Evolutionary conservation across 2,888 invertebrate species (phyloP).

Genomic region (Meandrusa payeni): DNA sequence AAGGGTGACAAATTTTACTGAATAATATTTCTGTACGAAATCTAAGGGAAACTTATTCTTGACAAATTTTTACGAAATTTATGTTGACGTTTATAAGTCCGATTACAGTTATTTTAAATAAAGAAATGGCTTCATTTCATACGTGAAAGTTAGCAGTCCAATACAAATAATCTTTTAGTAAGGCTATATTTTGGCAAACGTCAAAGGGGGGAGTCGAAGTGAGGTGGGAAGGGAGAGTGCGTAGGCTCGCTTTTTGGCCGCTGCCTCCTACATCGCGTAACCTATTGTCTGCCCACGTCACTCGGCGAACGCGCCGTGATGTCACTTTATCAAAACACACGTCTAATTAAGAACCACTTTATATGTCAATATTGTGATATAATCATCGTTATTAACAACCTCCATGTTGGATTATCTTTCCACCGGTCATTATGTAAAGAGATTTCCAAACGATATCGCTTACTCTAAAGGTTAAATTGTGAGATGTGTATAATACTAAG

Average conservation of each 20-base stretch:
- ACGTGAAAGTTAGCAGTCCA: no score
- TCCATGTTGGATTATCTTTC: slow-evolving; percentile 7
- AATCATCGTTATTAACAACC: slow-evolving; percentile 7
- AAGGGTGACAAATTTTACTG: no score
- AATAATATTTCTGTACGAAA: no score
- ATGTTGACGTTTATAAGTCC: no score
- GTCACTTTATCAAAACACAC: slow-evolving; percentile 49
- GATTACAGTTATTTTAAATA: no score
- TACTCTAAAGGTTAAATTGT: no score
- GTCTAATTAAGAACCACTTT: slow-evolving; percentile 46
- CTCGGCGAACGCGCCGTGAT: slow-evolving; percentile 52
- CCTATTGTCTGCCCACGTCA: slow-evolving; percentile 69
- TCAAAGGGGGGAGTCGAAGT: slow-evolving; percentile 24
- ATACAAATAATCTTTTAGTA: background rate
- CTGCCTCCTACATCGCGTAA: slow-evolving; percentile 51
- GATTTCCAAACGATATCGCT: slow-evolving; percentile 27
- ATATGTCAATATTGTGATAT: slow-evolving; percentile 25
- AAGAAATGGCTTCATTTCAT: no score
- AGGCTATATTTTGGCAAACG: slow-evolving; percentile 18
- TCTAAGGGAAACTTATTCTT: no score
- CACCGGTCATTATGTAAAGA: slow-evolving; percentile 5
- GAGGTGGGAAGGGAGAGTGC: slow-evolving; percentile 34
- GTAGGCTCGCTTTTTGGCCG: slow-evolving; percentile 68
- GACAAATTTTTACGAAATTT: no score
- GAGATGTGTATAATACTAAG: no score